Percentiles rank a stretch among this genome's conserved stretches.
Conservation (phyloP, 2,113 vertebrate species). For the Mustelus asterias region DNA sequence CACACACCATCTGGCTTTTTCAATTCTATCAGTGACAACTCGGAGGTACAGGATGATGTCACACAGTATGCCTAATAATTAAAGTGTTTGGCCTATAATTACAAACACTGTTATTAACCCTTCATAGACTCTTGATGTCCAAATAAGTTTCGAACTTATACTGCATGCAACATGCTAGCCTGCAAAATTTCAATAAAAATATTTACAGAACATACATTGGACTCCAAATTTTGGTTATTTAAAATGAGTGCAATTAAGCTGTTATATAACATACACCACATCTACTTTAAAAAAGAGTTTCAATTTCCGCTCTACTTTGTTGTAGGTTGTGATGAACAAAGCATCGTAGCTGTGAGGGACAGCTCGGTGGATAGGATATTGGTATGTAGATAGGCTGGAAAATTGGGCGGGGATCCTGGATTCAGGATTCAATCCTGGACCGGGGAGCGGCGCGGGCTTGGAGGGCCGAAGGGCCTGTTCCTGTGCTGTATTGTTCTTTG, state of each 20-base stretch:
- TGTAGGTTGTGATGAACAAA: too few relatives aligned
- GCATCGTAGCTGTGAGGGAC: too few relatives aligned
- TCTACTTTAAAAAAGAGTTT: not conserved
- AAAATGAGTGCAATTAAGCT: not conserved
- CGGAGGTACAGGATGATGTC: conserved; percentile 32
- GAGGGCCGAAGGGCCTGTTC: too few relatives aligned
- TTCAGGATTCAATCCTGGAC: too few relatives aligned
- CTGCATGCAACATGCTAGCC: not conserved
- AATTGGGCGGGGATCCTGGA: too few relatives aligned
- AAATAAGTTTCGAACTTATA: not conserved
- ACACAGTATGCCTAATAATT: conserved; percentile 33
- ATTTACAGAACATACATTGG: not conserved
- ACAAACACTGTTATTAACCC: conserved; percentile 35
- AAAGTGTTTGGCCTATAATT: conserved; percentile 36
- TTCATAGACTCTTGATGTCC: not conserved
- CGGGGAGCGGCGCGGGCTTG: too few relatives aligned
- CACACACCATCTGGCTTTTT: conserved; percentile 40
- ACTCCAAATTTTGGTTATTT: not conserved
- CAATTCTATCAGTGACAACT: conserved; percentile 36
- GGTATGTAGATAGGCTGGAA: too few relatives aligned
- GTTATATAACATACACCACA: not conserved
- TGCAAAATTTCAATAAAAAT: not conserved
- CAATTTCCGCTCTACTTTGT: not conserved
- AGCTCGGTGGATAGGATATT: too few relatives aligned
- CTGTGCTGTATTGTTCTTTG: too few relatives aligned